Conservation (phyloP, 1,140 invertebrate genomes). For the Phthorimaea operculella region DNA sequence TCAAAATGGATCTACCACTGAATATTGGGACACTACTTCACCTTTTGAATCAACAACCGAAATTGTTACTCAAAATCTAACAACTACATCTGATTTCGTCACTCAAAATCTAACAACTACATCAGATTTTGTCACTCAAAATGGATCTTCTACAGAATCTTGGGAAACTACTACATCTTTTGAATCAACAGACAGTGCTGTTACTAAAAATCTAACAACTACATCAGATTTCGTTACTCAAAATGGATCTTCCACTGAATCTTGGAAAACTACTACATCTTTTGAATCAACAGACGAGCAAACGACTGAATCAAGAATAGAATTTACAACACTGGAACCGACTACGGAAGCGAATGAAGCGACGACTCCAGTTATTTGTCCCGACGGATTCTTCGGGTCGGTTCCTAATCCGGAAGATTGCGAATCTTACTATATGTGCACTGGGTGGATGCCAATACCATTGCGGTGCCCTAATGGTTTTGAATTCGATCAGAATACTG, state of each 20-base stretch:
- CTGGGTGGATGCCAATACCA: not conserved
- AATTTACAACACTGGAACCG: too few relatives aligned
- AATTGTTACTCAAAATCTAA: not conserved
- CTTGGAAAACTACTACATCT: not conserved
- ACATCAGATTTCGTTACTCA: too few relatives aligned
- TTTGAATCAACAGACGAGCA: not conserved
- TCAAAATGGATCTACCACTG: not conserved
- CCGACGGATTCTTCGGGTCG: not conserved
- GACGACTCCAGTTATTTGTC: not conserved
- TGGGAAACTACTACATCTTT: not conserved
- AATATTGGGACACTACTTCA: not conserved
- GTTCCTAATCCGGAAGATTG: not conserved
- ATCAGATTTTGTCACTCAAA: not conserved
- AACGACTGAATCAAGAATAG: not conserved
- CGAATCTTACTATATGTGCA: not conserved
- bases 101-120: not conserved
- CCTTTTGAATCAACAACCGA: not conserved
- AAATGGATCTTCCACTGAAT: not conserved
- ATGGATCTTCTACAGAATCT: not conserved
- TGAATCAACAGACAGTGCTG: not conserved
- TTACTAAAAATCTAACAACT: not conserved
- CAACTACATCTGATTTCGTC: not conserved
- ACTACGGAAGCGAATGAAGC: too few relatives aligned
- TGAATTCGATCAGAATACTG: not conserved
- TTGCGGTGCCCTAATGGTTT: not conserved